Evolutionary conservation across 2,888 invertebrate species (phyloP), one percentile per base, ranked within the genome.

Genomic region (Perizoma affinitatum): DNA sequence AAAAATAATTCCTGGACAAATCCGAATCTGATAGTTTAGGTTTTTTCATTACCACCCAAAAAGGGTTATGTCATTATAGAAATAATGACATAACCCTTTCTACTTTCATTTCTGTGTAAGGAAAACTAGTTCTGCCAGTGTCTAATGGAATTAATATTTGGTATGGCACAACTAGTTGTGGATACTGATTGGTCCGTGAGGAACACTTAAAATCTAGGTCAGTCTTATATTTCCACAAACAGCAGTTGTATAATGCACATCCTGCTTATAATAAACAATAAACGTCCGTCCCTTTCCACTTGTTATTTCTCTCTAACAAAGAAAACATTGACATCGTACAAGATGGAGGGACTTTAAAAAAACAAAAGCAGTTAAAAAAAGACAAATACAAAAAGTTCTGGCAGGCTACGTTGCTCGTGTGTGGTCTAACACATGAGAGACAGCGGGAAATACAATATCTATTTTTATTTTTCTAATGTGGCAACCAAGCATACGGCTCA

Each of bases 311-410:
- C 44, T 61, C 49, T 22, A 33, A 49, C 53, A 61, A 57, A 54
- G 53, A 53, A 33, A 54, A 57, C 53, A 61, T 57, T 54, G 61
- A 61, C 61, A 54, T 34, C 56, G 48, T 35, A 55, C 42, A 51
- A 42, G 51, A 55, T 36, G 46, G 51, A 49, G 36, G 51, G 7
- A 56, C 41, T 56, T 50, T n/a, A 56, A 61, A 61, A 61, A 56
- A 59, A 38, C 42, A 48, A 56, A 50, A 42, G 9, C 43, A 48
- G 47, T 50, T 54, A 50, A 51, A 49, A 48, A 58, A 46, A 56
- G 42, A 47, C 36, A 47, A 11, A 59, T 22, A 52, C 33, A 50
- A 57, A 38, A 61, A 57, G 53, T 61, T 55, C 50, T 48, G 48
- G 55, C 52, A 9, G 33, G 43, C 47, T 52, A 10, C 38, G 34